These are phyloP conservation scores for Hydrotaea cyrtoneurina DNA, from an alignment of 2,888 invertebrate genomes.

Conservation along the genomic window DNA sequence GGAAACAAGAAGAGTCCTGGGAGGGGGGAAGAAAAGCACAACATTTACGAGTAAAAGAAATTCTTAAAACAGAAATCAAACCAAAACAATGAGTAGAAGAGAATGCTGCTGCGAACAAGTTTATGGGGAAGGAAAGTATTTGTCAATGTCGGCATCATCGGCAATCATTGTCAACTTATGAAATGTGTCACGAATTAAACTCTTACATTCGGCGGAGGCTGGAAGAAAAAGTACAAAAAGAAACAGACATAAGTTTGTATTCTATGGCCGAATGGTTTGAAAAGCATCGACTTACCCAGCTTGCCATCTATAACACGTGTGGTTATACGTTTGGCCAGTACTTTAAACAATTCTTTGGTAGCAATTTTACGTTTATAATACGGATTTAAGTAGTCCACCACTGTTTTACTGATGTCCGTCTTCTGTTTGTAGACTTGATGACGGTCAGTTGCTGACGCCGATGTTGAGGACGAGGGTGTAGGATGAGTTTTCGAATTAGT, in stretches of 20 bases:
- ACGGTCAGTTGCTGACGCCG: conserved; percentile 46
- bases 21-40: not conserved
- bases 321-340: conserved; percentile 77
- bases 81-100: not conserved
- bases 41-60: conserved; percentile 27
- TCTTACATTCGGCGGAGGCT: conserved; percentile 74
- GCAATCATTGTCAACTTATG: conserved; percentile 74
- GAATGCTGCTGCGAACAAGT: conserved; percentile 8
- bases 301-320: conserved; percentile 74
- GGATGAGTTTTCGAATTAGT: not conserved
- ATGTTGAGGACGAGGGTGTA: not conserved
- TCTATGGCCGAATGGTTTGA: not conserved
- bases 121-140: conserved; percentile 72
- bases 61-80: conserved; percentile 56
- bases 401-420: conserved; percentile 73
- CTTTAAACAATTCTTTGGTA: conserved; percentile 77
- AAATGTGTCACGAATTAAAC: conserved; percentile 75
- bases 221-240: conserved; percentile 2
- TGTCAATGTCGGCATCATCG: conserved; percentile 76
- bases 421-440: conserved; percentile 66
- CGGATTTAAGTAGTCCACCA: conserved; percentile 77
- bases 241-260: not conserved
- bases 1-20: not conserved
- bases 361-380: conserved; percentile 78
- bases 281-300: conserved; percentile 70